phyloP scores from a whole-genome alignment of 2,888 invertebrate species.

The Chirona hameri region DNA sequence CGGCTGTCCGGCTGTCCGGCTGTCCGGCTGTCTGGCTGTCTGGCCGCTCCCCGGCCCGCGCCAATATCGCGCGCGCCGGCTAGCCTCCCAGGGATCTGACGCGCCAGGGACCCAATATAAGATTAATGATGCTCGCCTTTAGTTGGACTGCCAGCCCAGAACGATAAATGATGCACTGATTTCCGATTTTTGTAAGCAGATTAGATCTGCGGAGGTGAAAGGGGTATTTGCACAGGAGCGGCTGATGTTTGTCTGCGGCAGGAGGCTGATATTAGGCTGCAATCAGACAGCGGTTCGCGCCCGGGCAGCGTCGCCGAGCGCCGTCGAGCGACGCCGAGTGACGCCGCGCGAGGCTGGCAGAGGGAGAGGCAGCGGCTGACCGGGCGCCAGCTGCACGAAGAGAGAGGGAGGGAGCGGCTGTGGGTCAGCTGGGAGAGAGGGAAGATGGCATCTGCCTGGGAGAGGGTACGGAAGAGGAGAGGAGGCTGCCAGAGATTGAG shows the following conservation, averaged over 20 bases:
- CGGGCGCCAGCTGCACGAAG: no score
- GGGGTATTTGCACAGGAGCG: conserved; percentile 29
- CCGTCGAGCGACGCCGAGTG: neutral
- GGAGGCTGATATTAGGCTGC: neutral
- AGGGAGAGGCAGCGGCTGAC: no score
- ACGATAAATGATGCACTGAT: conserved; percentile 29
- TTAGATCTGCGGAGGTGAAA: conserved; percentile 29
- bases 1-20: neutral
- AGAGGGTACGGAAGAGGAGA: no score
- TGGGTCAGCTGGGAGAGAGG: neutral
- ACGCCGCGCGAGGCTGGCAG: no score
- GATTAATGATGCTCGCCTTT: conserved; percentile 26
- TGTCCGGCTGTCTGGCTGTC: conserved; percentile 33
- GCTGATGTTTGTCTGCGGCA: neutral
- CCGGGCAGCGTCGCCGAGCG: neutral
- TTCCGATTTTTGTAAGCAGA: conserved; percentile 29
- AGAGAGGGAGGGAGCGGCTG: no score
- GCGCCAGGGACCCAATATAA: conserved; percentile 13
- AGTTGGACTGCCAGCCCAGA: conserved; percentile 26
- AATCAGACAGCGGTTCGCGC: neutral
- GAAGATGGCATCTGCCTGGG: neutral
- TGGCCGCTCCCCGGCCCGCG: neutral
- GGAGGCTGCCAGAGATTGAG: no score
- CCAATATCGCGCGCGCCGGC: neutral
- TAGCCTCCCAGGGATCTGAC: neutral